These are phyloP conservation scores for Temnothorax curvispinosus DNA, from an alignment of 1,140 invertebrate species.

Conservation along the genomic window DNA sequence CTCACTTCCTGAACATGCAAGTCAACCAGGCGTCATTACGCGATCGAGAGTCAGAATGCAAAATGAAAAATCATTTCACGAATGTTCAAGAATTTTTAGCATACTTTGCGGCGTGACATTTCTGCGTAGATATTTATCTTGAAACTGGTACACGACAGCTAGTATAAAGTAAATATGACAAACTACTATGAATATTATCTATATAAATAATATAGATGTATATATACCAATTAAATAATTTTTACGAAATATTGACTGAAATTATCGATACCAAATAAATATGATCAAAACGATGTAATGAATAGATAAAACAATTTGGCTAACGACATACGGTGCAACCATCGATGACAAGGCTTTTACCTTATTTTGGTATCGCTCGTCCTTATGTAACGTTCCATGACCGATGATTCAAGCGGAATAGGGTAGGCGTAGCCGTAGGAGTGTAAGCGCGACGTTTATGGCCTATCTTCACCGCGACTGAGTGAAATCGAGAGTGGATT, in stretches of 20 bases:
- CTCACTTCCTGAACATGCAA: slow-evolving; percentile 70
- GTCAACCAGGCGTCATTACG: slow-evolving; percentile 53
- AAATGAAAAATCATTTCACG: slow-evolving; percentile 46
- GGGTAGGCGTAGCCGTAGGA: slow-evolving; percentile 66
- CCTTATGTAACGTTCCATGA: slow-evolving; percentile 57
- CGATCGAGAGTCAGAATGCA: slow-evolving; percentile 43
- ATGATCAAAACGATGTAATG: background rate
- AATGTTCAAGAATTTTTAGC: slow-evolving; percentile 3
- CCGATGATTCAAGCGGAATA: slow-evolving; percentile 72
- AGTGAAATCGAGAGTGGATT: slow-evolving; percentile 65
- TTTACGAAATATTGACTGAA: background rate
- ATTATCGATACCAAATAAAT: background rate
- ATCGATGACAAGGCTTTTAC: slow-evolving; percentile 18
- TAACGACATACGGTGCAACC: background rate
- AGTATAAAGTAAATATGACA: background rate
- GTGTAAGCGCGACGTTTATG: slow-evolving; percentile 42
- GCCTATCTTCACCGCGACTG: slow-evolving; percentile 40
- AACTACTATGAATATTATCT: background rate
- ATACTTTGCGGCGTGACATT: slow-evolving; percentile 10
- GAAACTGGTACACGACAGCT: background rate
- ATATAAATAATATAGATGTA: background rate
- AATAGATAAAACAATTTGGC: background rate
- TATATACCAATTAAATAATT: background rate
- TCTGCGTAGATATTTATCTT: background rate
- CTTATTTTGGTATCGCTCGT: slow-evolving; percentile 56